A percentile compares a stretch with the other conserved stretches of the same genome.
Conservation (phyloP, 2,797 vertebrate species). For the Adrianichthys oophorus region DNA sequence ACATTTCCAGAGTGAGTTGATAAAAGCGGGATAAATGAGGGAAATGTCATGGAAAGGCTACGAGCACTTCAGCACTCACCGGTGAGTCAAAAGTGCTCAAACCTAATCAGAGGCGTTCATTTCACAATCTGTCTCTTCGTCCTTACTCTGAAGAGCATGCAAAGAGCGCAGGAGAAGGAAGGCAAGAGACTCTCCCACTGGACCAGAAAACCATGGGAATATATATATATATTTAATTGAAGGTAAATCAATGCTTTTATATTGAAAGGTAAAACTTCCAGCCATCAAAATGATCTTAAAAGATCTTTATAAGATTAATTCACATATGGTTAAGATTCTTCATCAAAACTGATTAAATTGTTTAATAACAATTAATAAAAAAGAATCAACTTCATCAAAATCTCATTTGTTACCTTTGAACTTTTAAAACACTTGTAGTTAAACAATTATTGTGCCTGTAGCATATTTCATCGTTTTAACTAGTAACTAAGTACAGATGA, state of each 20-base stretch:
- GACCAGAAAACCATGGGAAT: constrained; percentile 51
- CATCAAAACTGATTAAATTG: no score
- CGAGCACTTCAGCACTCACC: constrained; percentile 81
- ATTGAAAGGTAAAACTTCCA: no score
- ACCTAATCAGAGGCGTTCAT: constrained; percentile 86
- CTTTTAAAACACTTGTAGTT: no score
- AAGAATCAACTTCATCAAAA: no score
- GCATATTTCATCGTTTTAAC: no score
- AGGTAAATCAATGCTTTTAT: background rate
- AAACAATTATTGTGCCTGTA: no score
- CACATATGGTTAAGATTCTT: no score
- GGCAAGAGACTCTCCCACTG: constrained; percentile 41
- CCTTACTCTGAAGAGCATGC: constrained; percentile 83
- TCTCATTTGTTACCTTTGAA: no score
- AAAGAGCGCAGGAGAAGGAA: constrained; percentile 75
- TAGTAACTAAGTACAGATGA: constrained; percentile 5
- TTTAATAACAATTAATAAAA: no score
- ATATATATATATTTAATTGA: constrained; percentile 23
- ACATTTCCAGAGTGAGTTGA: constrained; percentile 10
- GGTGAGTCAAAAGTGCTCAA: constrained; percentile 71
- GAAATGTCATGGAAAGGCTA: constrained; percentile 40
- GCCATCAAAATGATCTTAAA: no score
- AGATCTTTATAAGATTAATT: no score
- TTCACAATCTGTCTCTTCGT: constrained; percentile 86
- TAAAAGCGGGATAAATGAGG: constrained; percentile 7